Evolutionary conservation across 2,888 invertebrate genomes (phyloP).

Genomic region (Geophilus truncorum): DNA sequence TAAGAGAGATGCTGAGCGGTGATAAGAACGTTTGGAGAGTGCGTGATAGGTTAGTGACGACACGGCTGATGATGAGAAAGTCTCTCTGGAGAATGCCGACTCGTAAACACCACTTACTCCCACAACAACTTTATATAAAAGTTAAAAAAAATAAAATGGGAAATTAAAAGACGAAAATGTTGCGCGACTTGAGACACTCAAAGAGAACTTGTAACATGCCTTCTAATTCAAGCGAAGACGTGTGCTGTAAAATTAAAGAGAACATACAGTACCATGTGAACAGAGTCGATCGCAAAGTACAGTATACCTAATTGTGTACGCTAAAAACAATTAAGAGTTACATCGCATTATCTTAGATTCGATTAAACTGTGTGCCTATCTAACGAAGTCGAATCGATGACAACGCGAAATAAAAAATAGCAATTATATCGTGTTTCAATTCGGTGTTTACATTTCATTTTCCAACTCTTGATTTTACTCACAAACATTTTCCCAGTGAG

Average conservation of each 20-base stretch:
- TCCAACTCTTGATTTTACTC: too few species aligned
- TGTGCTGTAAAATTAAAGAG: neutral
- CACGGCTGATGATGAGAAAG: conserved; percentile 8
- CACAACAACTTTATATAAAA: neutral
- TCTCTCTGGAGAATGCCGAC: conserved; percentile 5
- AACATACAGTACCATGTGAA: too few species aligned
- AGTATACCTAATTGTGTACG: too few species aligned
- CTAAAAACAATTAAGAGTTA: too few species aligned
- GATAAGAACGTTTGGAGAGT: conserved; percentile 6
- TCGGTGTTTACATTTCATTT: too few species aligned
- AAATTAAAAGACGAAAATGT: conserved; percentile 11
- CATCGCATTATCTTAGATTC: too few species aligned
- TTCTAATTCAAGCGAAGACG: neutral
- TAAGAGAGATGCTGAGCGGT: neutral
- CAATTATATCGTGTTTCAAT: too few species aligned
- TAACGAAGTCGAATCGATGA: too few species aligned
- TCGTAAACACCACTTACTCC: conserved; percentile 22
- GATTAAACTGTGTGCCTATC: too few species aligned
- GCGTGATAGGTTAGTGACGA: conserved; percentile 14
- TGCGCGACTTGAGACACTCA: neutral
- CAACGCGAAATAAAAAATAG: too few species aligned
- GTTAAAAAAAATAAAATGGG: neutral
- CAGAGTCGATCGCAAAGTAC: too few species aligned
- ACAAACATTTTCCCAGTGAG: too few species aligned
- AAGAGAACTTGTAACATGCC: neutral